Conservation (phyloP, 2,797 vertebrate genomes). For the Nasua narica region DNA sequence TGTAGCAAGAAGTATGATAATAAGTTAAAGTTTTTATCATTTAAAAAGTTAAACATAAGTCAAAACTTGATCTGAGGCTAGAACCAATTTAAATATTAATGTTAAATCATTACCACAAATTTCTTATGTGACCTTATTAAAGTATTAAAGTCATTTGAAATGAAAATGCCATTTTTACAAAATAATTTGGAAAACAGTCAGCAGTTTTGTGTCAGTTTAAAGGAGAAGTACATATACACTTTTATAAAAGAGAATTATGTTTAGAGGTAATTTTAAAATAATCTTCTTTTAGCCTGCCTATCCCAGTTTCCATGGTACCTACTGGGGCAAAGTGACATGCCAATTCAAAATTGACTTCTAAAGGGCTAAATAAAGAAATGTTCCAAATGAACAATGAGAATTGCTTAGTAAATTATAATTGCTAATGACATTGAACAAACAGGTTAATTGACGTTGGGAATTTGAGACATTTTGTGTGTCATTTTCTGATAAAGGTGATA, state of each 20-base stretch:
- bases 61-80: not conserved
- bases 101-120: not conserved
- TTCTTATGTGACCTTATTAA: not conserved
- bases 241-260: not conserved
- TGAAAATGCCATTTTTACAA: not conserved
- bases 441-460: slow-evolving; percentile 69
- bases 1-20: not conserved
- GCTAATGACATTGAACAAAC: slow-evolving; percentile 72
- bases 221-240: not conserved
- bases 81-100: not conserved
- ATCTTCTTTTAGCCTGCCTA: not conserved
- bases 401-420: slow-evolving; percentile 62
- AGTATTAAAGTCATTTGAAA: not conserved
- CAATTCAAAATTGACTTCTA: slow-evolving; percentile 36
- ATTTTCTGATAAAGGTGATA: slow-evolving; percentile 64
- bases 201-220: not conserved
- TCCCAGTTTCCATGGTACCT: slow-evolving; percentile 43
- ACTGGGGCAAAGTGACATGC: slow-evolving; percentile 44
- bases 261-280: slow-evolving; percentile 53
- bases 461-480: slow-evolving; percentile 63
- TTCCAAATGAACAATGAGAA: slow-evolving; percentile 62
- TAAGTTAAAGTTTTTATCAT: not conserved
- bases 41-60: not conserved
- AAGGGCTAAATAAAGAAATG: slow-evolving; percentile 52
- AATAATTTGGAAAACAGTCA: not conserved